These are phyloP conservation scores for Philaenus spumarius DNA, from an alignment of 1,140 invertebrate genomes.

Conservation along the genomic window DNA sequence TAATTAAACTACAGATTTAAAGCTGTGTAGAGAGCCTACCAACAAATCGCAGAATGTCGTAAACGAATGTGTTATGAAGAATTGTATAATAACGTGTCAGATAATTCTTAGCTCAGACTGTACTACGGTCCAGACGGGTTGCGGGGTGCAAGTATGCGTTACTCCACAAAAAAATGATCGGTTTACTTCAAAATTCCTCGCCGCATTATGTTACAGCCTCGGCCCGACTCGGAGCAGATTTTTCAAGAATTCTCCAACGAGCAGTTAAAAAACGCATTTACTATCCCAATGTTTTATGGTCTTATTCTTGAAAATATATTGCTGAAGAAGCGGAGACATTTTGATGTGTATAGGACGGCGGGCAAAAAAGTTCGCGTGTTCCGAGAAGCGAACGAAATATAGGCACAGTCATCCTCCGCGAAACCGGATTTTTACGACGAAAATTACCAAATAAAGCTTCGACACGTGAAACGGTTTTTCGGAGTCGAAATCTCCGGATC, in stretches of 20 bases:
- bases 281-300: constrained; percentile 18
- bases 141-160: constrained; percentile 4
- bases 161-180: constrained; percentile 10
- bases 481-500: too few relatives aligned
- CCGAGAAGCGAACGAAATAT: not conserved
- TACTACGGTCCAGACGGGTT: not conserved
- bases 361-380: constrained; percentile 1
- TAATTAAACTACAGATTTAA: too few relatives aligned
- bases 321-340: constrained; percentile 7
- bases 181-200: constrained; percentile 14
- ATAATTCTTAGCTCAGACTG: too few relatives aligned
- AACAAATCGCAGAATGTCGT: too few relatives aligned
- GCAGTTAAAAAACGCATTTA: constrained; percentile 17
- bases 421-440: constrained; percentile 2
- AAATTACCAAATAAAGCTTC: constrained; percentile 11
- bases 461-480: not conserved
- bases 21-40: too few relatives aligned
- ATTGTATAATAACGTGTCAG: too few relatives aligned
- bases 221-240: not conserved
- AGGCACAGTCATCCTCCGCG: not conserved
- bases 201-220: not conserved
- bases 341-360: too few relatives aligned
- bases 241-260: constrained; percentile 11
- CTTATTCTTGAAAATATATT: constrained; percentile 18
- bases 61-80: too few relatives aligned